Percentiles rank a stretch among this genome's conserved stretches.
Evolutionary conservation across 23 tunicate genomes (phyloP).

Genomic region (Corella eumyota): DNA sequence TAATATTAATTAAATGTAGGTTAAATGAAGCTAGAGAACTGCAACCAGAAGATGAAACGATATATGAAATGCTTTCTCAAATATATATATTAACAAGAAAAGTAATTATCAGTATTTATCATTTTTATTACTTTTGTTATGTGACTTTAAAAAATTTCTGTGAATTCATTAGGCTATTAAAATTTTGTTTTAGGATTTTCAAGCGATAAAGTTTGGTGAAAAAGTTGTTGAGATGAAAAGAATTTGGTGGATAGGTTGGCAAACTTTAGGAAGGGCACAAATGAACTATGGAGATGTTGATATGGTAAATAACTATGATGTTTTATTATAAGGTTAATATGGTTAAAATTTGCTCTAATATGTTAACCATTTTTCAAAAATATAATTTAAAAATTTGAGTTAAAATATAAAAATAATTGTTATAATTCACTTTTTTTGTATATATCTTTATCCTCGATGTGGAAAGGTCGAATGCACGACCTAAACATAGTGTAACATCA

Average conservation of each 20-base stretch:
- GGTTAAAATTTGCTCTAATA: background rate
- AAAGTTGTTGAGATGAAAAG: constrained; percentile 10
- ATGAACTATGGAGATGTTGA: constrained; percentile 29
- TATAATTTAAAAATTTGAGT: background rate
- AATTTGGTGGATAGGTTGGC: constrained; percentile 35
- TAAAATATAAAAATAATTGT: background rate
- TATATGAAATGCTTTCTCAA: constrained; percentile 59
- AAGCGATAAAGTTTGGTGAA: constrained; percentile 35
- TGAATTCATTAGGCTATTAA: background rate
- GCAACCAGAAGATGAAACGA: constrained; percentile 28
- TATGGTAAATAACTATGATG: constrained; percentile 11
- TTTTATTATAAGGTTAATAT: too few relatives aligned
- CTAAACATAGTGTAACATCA: too few relatives aligned
- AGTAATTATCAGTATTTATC: constrained; percentile 5
- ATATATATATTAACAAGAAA: constrained; percentile 31
- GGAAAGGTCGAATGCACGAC: too few relatives aligned
- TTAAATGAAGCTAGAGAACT: constrained; percentile 31
- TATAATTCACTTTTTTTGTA: too few relatives aligned
- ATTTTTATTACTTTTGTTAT: too few relatives aligned
- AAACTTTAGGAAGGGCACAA: constrained; percentile 45
- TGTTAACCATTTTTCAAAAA: background rate
- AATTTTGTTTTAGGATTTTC: constrained; percentile 26
- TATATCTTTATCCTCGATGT: too few relatives aligned
- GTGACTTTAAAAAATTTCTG: background rate
- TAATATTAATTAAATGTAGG: too few relatives aligned